Evolutionary conservation across 2,888 invertebrate species (phyloP).

Genomic region (Drosophila greeni): DNA sequence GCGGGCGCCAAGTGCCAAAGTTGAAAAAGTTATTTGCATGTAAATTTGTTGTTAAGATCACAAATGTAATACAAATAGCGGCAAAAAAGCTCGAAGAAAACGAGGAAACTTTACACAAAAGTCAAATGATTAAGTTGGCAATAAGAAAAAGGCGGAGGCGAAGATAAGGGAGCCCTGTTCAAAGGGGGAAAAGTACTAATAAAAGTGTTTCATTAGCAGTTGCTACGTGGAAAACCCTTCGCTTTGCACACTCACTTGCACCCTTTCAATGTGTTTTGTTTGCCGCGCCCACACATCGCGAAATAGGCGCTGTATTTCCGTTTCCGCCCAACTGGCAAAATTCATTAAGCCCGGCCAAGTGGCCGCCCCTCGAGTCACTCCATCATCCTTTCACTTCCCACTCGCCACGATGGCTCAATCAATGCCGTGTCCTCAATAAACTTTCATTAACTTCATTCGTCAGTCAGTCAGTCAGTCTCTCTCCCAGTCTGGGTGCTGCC

Average conservation of each 20-base stretch:
- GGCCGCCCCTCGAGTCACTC: slow-evolving; percentile 35
- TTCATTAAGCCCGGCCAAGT: slow-evolving; percentile 66
- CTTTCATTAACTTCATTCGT: slow-evolving; percentile 66
- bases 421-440: slow-evolving; percentile 61
- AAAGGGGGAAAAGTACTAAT: slow-evolving; percentile 38
- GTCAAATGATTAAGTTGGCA: slow-evolving; percentile 49
- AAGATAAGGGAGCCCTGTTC: slow-evolving; percentile 21
- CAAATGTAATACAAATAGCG: slow-evolving; percentile 66
- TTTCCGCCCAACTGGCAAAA: slow-evolving; percentile 73
- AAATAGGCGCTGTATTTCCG: slow-evolving; percentile 63
- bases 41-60: slow-evolving; percentile 69
- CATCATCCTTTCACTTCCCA: slow-evolving; percentile 35
- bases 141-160: slow-evolving; percentile 19
- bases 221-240: slow-evolving; percentile 46
- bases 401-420: slow-evolving; percentile 30
- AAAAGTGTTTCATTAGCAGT: slow-evolving; percentile 59
- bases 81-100: slow-evolving; percentile 35
- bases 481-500: slow-evolving; percentile 22
- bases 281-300: slow-evolving; percentile 3
- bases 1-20: slow-evolving; percentile 56
- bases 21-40: slow-evolving; percentile 74
- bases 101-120: slow-evolving; percentile 61
- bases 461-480: slow-evolving; percentile 36
- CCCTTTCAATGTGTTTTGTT: slow-evolving; percentile 44
- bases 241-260: slow-evolving; percentile 7